Evolutionary conservation across 1,140 invertebrate genomes (phyloP).

Genomic region (Helicoverpa zea): DNA sequence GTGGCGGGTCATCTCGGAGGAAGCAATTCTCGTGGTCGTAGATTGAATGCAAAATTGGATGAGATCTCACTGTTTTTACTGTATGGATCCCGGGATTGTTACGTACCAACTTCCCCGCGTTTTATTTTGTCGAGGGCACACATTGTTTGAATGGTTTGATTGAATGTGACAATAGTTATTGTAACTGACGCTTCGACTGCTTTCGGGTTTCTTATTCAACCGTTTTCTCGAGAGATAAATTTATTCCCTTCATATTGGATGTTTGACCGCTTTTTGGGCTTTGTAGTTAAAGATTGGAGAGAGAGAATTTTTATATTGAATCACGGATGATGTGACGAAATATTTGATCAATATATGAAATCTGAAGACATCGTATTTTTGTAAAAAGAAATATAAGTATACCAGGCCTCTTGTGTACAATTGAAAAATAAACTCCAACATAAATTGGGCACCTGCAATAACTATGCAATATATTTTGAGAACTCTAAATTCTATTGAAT

Average conservation of each 20-base stretch:
- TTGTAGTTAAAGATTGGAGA: conserved; percentile 34
- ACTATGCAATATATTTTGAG: neutral
- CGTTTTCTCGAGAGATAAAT: conserved; percentile 60
- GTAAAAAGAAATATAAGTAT: neutral
- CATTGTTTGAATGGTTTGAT: conserved; percentile 77
- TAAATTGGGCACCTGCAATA: neutral
- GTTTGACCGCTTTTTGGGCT: conserved; percentile 45
- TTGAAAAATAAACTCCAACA: neutral
- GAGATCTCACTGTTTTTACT: conserved; percentile 82
- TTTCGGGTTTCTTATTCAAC: conserved; percentile 53
- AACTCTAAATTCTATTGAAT: conserved; percentile 2
- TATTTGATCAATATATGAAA: conserved; percentile 16
- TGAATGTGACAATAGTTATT: conserved; percentile 82
- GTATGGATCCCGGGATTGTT: conserved; percentile 73
- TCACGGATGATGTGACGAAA: conserved; percentile 6
- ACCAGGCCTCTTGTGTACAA: neutral
- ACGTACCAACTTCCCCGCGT: conserved; percentile 67
- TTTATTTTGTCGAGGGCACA: conserved; percentile 73
- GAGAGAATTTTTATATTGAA: conserved; percentile 23
- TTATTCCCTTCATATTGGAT: conserved; percentile 56
- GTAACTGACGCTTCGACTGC: conserved; percentile 64
- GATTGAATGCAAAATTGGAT: conserved; percentile 86
- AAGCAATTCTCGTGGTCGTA: conserved; percentile 83
- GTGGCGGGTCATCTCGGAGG: conserved; percentile 83
- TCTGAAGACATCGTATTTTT: conserved; percentile 1